A percentile compares a stretch with the other conserved stretches of the same genome.
Conservation (phyloP, 2,888 invertebrate species). For the Opisthograptis luteolata region DNA sequence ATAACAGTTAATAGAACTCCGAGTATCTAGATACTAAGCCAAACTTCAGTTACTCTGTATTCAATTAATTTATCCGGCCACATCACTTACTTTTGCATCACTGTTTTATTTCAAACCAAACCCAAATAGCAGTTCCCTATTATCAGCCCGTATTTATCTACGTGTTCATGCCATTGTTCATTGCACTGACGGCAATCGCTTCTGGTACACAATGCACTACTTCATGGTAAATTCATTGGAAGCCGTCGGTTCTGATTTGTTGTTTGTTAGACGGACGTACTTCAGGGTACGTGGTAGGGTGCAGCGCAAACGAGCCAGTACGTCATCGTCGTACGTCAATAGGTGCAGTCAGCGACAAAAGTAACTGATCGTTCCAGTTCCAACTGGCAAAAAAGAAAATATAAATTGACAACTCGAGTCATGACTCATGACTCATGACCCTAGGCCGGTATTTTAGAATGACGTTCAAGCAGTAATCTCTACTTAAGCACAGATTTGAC, state of each 20-base stretch:
- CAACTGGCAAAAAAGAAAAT: too few relatives aligned
- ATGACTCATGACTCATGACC: too few relatives aligned
- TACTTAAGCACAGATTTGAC: too few relatives aligned
- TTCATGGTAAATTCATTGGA: conserved; percentile 27
- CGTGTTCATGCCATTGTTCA: conserved; percentile 17
- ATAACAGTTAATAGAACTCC: too few relatives aligned
- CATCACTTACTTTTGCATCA: not conserved
- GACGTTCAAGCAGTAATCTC: too few relatives aligned
- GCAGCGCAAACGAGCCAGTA: not conserved
- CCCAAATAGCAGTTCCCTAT: conserved; percentile 8
- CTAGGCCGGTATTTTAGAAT: too few relatives aligned
- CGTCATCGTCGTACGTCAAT: too few relatives aligned
- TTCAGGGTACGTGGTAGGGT: not conserved
- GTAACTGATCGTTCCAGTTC: too few relatives aligned
- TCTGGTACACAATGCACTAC: conserved; percentile 20
- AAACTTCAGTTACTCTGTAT: too few relatives aligned
- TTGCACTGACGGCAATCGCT: conserved; percentile 15
- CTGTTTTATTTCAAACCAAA: not conserved
- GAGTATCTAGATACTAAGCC: too few relatives aligned
- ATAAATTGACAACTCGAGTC: too few relatives aligned
- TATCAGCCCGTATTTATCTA: conserved; percentile 28
- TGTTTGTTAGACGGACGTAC: conserved; percentile 19
- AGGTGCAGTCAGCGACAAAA: too few relatives aligned
- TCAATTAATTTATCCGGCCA: not conserved
- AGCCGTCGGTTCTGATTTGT: conserved; percentile 24